These are phyloP conservation scores for Scomberomorus guttatus DNA, from an alignment of 2,797 vertebrate species.

Conservation along the genomic window DNA sequence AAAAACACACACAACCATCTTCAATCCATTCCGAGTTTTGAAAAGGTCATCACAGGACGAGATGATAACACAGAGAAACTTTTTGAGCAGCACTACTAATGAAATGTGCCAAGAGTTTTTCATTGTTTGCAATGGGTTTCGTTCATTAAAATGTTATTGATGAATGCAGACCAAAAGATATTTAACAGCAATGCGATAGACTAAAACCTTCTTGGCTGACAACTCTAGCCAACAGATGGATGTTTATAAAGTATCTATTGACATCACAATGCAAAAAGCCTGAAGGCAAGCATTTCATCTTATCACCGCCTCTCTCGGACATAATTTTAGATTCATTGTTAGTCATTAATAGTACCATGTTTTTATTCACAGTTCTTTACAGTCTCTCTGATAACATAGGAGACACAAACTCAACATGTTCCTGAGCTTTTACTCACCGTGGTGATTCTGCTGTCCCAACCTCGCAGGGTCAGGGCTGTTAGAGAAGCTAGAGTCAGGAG, in stretches of 20 bases:
- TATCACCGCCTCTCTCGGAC: too few species aligned
- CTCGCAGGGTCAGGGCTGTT: constrained; percentile 35
- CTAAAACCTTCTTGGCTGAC: too few species aligned
- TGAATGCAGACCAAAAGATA: neutral
- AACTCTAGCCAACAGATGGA: too few species aligned
- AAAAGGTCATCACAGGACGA: neutral
- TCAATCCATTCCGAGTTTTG: neutral
- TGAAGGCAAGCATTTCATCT: too few species aligned
- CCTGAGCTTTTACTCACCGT: constrained; percentile 42
- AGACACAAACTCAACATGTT: neutral
- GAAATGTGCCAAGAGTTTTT: neutral
- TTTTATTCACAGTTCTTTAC: neutral
- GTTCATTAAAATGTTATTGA: too few species aligned
- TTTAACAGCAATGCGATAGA: neutral
- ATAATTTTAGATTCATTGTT: too few species aligned
- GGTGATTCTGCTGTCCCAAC: constrained; percentile 29
- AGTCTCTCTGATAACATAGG: too few species aligned
- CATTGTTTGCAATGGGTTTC: too few species aligned
- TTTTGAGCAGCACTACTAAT: neutral
- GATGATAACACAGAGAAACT: neutral
- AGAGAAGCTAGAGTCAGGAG: constrained; percentile 34
- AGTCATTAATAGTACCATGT: neutral
- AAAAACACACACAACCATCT: neutral
- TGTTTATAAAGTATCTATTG: too few species aligned
- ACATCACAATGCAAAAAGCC: too few species aligned